phyloP scores from a whole-genome alignment of 1,140 invertebrate species.

The Drosophila lacertosa region DNA sequence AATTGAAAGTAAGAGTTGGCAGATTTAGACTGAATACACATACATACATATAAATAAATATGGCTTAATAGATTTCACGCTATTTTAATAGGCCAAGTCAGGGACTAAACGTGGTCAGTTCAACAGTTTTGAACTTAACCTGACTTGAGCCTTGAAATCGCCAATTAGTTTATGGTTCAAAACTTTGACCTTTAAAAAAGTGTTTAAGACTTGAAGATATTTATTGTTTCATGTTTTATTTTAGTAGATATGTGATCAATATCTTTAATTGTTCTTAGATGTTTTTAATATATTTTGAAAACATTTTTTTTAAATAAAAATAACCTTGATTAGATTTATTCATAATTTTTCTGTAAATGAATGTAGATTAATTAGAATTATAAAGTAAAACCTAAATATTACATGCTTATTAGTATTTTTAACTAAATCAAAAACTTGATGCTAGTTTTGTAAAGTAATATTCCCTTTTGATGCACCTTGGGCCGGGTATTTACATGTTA shows the following conservation, averaged over 20 bases:
- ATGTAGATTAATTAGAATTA: too few relatives aligned
- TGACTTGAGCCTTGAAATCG: background rate
- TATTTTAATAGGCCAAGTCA: conserved; percentile 3
- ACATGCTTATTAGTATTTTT: too few relatives aligned
- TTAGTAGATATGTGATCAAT: too few relatives aligned
- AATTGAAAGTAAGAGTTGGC: background rate
- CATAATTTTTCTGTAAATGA: too few relatives aligned
- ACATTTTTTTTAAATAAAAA: too few relatives aligned
- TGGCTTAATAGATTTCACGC: conserved; percentile 1
- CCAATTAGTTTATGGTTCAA: background rate
- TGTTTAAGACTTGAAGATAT: background rate
- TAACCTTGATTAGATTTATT: too few relatives aligned
- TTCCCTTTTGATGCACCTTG: background rate
- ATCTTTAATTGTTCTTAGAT: too few relatives aligned
- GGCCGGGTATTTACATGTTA: conserved; percentile 27
- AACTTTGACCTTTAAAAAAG: background rate
- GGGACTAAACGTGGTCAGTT: background rate
- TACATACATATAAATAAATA: background rate
- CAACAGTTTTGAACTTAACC: conserved; percentile 1
- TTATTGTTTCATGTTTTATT: background rate
- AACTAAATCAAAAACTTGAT: too few relatives aligned
- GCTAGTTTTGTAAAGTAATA: background rate
- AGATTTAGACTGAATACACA: background rate
- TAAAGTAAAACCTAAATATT: too few relatives aligned
- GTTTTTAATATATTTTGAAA: too few relatives aligned